These are phyloP conservation scores for Pseudorasbora parva DNA, from an alignment of 2,113 vertebrate species.

Conservation along the genomic window DNA sequence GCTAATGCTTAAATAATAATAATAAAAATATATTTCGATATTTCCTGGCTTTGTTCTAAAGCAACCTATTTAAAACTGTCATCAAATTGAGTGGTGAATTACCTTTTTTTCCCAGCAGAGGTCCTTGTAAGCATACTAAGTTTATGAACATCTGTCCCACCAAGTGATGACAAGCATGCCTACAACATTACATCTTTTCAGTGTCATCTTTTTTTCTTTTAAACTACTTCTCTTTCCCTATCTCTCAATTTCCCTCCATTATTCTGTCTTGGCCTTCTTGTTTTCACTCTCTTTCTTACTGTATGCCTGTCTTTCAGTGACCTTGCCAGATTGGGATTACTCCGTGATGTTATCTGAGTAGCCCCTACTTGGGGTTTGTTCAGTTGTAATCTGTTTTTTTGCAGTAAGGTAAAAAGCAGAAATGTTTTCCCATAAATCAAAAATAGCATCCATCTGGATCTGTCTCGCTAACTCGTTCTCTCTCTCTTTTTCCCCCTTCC, in stretches of 20 bases:
- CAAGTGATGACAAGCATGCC: conserved; percentile 19
- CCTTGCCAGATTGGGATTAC: conserved; percentile 47
- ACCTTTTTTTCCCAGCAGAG: conserved; percentile 47
- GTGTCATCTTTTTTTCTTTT: conserved; percentile 11
- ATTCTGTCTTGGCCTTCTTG: background rate
- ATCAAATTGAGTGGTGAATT: background rate
- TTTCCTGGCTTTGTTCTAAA: background rate
- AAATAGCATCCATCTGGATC: conserved; percentile 46
- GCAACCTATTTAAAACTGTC: background rate
- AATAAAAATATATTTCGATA: background rate
- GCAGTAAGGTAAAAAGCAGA: conserved; percentile 31
- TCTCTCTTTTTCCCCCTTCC: background rate
- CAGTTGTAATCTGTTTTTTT: conserved; percentile 30
- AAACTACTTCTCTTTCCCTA: conserved; percentile 6
- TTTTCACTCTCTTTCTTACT: background rate
- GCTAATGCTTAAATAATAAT: background rate
- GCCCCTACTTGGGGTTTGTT: conserved; percentile 29
- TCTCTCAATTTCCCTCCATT: conserved; percentile 23
- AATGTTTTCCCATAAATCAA: conserved; percentile 49
- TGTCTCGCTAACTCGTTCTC: background rate
- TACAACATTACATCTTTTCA: conserved; percentile 32
- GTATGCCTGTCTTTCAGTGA: conserved; percentile 6
- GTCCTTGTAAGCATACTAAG: conserved; percentile 40
- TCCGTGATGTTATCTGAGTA: conserved; percentile 43
- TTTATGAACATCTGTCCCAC: background rate